A percentile compares a stretch with the other conserved stretches of the same genome.
These are phyloP conservation scores for Recurvirostra avosetta DNA, from an alignment of 2,113 vertebrate genomes.

Conservation along the genomic window DNA sequence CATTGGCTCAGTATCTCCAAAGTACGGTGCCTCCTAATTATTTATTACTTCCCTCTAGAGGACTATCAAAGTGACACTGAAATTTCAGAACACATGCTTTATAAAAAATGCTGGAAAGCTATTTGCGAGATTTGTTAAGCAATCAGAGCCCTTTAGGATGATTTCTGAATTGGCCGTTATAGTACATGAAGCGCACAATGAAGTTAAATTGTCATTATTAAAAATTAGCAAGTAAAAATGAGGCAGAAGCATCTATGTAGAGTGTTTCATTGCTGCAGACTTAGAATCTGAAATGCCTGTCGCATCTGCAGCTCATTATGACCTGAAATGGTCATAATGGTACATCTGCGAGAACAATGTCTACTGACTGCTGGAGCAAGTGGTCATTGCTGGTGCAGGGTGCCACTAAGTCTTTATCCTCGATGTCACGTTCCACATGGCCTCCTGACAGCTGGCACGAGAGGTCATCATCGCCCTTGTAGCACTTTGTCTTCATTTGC, in stretches of 20 bases:
- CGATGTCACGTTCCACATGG: background rate
- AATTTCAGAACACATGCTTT: background rate
- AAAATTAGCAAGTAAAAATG: conserved; percentile 54
- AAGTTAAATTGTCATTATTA: conserved; percentile 60
- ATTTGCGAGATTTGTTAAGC: conserved; percentile 51
- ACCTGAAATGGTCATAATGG: background rate
- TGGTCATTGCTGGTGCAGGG: background rate
- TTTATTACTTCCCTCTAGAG: conserved; percentile 44
- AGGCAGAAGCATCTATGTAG: conserved; percentile 6
- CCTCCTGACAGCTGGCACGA: conserved; percentile 6
- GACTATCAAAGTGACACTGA: conserved; percentile 27
- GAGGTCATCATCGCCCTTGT: background rate
- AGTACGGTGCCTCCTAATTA: conserved; percentile 32
- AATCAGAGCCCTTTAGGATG: conserved; percentile 43
- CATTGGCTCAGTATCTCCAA: conserved; percentile 14
- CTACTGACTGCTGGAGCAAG: background rate
- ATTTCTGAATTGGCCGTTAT: conserved; percentile 27
- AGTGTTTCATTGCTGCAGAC: background rate
- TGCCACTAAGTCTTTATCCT: background rate
- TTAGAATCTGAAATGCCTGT: background rate
- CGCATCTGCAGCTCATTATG: conserved; percentile 38
- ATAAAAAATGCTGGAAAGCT: conserved; percentile 6
- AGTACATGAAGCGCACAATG: background rate
- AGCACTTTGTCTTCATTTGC: background rate
- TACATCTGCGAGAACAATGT: conserved; percentile 29